Evolutionary conservation across 2,113 vertebrate species (phyloP).

Genomic region (Alexandromys fortis): DNA sequence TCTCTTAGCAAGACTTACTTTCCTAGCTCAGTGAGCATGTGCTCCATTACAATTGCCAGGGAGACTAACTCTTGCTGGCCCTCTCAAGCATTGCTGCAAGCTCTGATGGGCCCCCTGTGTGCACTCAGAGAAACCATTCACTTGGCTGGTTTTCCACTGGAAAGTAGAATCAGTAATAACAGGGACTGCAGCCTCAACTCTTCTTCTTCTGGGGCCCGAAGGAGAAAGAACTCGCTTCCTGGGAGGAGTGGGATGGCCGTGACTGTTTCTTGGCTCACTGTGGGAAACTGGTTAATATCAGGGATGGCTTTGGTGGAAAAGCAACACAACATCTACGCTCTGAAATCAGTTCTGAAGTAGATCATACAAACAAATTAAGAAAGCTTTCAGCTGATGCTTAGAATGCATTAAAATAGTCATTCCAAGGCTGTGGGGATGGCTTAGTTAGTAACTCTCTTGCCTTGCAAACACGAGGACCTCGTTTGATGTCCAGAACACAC

Average conservation of each 20-base stretch:
- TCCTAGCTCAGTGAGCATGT: neutral
- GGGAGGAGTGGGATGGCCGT: neutral
- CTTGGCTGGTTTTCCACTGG: neutral
- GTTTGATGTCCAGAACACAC: neutral
- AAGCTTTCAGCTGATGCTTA: neutral
- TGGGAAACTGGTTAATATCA: slow-evolving; percentile 10
- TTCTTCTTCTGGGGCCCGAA: neutral
- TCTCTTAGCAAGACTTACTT: slow-evolving; percentile 51
- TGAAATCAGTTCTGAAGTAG: neutral
- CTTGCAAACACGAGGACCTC: neutral
- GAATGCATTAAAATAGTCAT: neutral
- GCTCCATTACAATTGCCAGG: neutral
- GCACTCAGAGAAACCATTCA: neutral
- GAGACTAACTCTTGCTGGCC: neutral
- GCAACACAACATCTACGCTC: neutral
- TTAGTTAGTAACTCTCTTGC: neutral
- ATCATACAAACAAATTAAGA: neutral
- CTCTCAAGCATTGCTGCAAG: neutral
- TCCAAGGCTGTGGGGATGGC: neutral
- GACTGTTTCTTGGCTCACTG: neutral
- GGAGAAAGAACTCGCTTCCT: neutral
- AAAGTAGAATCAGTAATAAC: slow-evolving; percentile 11
- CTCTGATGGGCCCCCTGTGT: neutral
- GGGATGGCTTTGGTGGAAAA: neutral
- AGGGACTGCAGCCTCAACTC: neutral